A percentile compares a stretch with the other conserved stretches of the same genome.
These are phyloP conservation scores for Nephrotoma guestfalica DNA, from an alignment of 2,888 invertebrate genomes.

Conservation along the genomic window DNA sequence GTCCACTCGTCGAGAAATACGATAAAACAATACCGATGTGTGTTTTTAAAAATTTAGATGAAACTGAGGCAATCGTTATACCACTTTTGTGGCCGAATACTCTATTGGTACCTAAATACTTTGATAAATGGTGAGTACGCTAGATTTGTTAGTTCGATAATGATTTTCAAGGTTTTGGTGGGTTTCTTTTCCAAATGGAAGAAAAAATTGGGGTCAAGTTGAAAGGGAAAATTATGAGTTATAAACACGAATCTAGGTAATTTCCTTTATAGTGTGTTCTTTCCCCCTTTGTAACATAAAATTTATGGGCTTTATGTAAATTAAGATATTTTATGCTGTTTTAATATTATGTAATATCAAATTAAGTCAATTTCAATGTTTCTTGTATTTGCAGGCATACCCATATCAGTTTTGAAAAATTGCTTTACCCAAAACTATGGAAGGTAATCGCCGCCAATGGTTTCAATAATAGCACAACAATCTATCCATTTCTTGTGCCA, in stretches of 20 bases:
- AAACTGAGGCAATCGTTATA: slow-evolving; percentile 49
- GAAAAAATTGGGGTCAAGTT: neutral
- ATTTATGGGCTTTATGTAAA: neutral
- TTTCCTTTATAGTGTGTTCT: neutral
- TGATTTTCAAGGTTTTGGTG: neutral
- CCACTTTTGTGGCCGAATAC: slow-evolving; percentile 61
- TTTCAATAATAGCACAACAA: slow-evolving; percentile 56
- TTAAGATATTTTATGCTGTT: neutral
- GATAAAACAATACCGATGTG: slow-evolving; percentile 40
- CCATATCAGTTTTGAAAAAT: slow-evolving; percentile 56
- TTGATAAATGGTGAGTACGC: slow-evolving; percentile 31
- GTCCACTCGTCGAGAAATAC: slow-evolving; percentile 37
- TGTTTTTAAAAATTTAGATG: slow-evolving; percentile 49
- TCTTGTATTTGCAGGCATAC: slow-evolving; percentile 18
- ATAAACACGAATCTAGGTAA: neutral
- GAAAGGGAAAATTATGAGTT: neutral
- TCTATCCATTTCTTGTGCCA: slow-evolving; percentile 62
- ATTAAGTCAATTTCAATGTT: neutral
- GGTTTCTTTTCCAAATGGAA: neutral
- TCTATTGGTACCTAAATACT: slow-evolving; percentile 42
- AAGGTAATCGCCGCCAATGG: slow-evolving; percentile 53
- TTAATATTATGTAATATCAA: neutral
- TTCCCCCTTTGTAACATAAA: neutral
- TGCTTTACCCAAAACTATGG: slow-evolving; percentile 56
- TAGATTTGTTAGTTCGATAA: neutral